These are phyloP conservation scores for Clivina fossor DNA, from an alignment of 2,888 invertebrate genomes.

Conservation along the genomic window DNA sequence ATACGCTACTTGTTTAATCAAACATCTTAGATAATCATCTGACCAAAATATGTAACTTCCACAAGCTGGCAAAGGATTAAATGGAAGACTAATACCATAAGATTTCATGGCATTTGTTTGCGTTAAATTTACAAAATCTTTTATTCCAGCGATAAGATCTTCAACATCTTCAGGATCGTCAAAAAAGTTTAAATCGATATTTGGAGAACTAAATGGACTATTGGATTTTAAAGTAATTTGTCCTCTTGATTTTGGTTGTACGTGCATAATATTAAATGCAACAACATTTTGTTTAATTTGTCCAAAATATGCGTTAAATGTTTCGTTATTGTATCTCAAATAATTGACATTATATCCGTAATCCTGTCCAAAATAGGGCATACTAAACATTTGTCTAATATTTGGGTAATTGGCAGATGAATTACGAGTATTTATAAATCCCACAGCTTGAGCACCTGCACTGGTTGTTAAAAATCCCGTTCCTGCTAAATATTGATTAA, in stretches of 20 bases:
- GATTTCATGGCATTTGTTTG: slow-evolving; percentile 10
- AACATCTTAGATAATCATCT: slow-evolving; percentile 68
- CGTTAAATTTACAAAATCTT: not conserved
- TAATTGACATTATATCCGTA: not conserved
- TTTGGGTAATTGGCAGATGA: not conserved
- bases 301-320: slow-evolving; percentile 58
- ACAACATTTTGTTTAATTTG: slow-evolving; percentile 55
- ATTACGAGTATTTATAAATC: not conserved
- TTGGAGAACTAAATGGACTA: slow-evolving; percentile 70
- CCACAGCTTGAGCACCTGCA: not conserved
- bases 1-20: slow-evolving; percentile 61
- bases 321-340: not conserved
- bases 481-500: slow-evolving; percentile 7
- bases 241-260: slow-evolving; percentile 45
- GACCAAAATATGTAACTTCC: slow-evolving; percentile 53
- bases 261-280: slow-evolving; percentile 49
- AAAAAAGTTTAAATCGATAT: slow-evolving; percentile 76
- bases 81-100: slow-evolving; percentile 41
- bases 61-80: slow-evolving; percentile 51
- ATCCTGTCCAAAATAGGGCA: not conserved
- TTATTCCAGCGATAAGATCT: slow-evolving; percentile 60
- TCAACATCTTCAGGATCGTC: slow-evolving; percentile 61
- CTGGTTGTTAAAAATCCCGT: slow-evolving; percentile 1
- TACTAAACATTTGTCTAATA: slow-evolving; percentile 4
- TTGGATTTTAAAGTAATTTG: slow-evolving; percentile 54